Evolutionary conservation across 2,797 vertebrate genomes (phyloP), one percentile per base, ranked within the genome.

Genomic region (Synaphobranchus kaupii): DNA sequence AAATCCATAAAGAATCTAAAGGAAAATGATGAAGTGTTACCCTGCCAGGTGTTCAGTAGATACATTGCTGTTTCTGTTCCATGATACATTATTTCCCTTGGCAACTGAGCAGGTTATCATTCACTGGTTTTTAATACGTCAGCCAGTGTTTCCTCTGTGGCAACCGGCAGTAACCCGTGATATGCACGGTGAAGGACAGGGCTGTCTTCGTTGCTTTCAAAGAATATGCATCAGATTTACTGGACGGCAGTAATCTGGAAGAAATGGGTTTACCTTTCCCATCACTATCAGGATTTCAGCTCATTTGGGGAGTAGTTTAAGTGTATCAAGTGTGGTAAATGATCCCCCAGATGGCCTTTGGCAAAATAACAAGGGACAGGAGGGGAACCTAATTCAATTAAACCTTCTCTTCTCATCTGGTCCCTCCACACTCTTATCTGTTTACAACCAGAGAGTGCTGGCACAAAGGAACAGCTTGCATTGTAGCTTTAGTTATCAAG

Each of bases 311-410:
- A 81, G 39, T 44, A 4, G 78, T 50, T 81, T 50, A 81, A 81
- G 47, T 81, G 78, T 81, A 81, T 50, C 44, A 81, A 81, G 78
- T 81, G 78, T 81, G 22, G 44, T 81, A 81, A 81, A 47, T 81
- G 78, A 81, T n/a, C 78, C n/a, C 78, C 47, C 78, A 48, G 78
- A 44, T 81, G 78, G 78, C 78, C 78, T 81, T 81, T 81, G 78
- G 78, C 39, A 50, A n/a, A 81, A 80, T 47, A 80, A 22, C 39
- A 80, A 48, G 44, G 5, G 68, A 39, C 20, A 39, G 34, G 31
- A 47, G 76, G 44, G 76, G 76, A 4, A 6, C 34, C 20, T n/a
- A 81, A 81, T 81, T 81, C 44, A 81, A 81, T 50, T 81, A 81
- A 81, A n/a, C 25, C 20, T n/a, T 81, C 78, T n/a, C 78, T 81